phyloP scores from a whole-genome alignment of 2,797 vertebrate genomes.

The Nyctibius grandis region DNA sequence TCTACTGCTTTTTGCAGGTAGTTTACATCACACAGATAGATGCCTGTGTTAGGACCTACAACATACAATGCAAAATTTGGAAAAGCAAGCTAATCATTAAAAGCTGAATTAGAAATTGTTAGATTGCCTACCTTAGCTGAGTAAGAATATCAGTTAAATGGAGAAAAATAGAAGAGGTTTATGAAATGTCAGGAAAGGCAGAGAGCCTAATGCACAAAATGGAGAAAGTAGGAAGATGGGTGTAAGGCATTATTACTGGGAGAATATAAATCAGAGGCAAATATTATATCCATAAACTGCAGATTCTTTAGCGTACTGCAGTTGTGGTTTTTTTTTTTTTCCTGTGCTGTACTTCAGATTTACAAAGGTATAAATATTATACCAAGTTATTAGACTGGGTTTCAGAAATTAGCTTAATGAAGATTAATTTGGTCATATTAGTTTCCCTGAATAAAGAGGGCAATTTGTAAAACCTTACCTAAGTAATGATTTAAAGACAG shows the following conservation, averaged over 20 bases:
- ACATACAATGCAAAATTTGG: background rate
- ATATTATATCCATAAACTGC: background rate
- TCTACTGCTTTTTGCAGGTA: background rate
- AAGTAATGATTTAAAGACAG: background rate
- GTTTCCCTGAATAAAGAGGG: background rate
- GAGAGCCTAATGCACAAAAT: background rate
- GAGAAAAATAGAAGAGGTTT: slow-evolving; percentile 35
- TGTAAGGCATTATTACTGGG: background rate
- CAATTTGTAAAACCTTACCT: background rate
- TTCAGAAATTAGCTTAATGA: background rate
- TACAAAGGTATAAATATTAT: background rate
- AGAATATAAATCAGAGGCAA: slow-evolving; percentile 32
- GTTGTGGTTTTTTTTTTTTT: background rate
- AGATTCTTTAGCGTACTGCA: background rate
- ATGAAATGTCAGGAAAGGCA: slow-evolving; percentile 6
- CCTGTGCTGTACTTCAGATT: background rate
- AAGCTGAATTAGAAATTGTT: background rate
- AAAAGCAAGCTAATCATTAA: background rate
- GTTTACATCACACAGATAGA: background rate
- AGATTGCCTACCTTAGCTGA: background rate
- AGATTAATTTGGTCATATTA: background rate
- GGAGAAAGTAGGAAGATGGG: background rate
- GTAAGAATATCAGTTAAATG: too few relatives aligned
- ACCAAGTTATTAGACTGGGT: background rate
- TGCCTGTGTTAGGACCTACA: background rate